Conservation (phyloP, 2,113 vertebrate species). For the Hemibates koningsi region DNA sequence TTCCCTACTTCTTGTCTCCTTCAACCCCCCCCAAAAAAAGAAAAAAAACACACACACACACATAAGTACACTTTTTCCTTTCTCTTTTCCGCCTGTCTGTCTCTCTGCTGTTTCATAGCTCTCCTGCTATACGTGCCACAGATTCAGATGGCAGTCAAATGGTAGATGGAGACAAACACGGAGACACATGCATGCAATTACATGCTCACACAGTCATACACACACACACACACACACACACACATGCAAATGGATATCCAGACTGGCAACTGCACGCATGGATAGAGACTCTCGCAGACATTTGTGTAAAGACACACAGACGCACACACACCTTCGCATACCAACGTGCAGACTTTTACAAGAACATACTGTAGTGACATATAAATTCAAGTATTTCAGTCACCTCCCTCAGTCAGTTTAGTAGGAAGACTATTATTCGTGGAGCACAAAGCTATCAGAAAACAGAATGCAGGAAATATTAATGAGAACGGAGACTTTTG, state of each 20-base stretch:
- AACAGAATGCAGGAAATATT: constrained; percentile 52
- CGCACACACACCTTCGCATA: constrained; percentile 1
- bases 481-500: constrained; percentile 46
- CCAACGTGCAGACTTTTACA: background rate
- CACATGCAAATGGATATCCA: background rate
- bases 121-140: constrained; percentile 58
- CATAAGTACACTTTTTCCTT: background rate
- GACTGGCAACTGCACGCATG: background rate
- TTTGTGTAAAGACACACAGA: background rate
- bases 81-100: constrained; percentile 27
- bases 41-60: background rate
- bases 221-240: background rate
- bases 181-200: constrained; percentile 64
- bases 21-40: background rate
- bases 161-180: constrained; percentile 48
- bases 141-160: constrained; percentile 64
- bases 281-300: background rate
- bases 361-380: background rate
- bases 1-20: background rate
- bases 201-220: constrained; percentile 10
- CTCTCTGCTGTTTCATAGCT: constrained; percentile 47
- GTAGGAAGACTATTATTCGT: constrained; percentile 7
- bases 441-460: constrained; percentile 33
- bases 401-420: constrained; percentile 17
- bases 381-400: constrained; percentile 8